Evolutionary conservation across 2,113 vertebrate genomes (phyloP).

Genomic region (Zosterops borbonicus): DNA sequence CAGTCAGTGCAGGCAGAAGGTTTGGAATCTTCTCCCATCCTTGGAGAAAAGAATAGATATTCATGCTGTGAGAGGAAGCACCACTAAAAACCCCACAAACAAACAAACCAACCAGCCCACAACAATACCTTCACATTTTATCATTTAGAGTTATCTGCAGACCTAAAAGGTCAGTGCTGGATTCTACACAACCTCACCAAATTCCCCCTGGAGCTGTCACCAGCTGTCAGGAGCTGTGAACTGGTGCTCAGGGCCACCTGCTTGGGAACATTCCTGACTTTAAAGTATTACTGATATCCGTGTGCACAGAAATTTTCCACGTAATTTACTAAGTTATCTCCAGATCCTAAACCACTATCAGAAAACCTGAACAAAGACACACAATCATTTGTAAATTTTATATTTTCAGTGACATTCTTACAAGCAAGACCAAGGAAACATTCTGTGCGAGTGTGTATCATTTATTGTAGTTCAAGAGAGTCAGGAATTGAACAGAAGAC

Average conservation of each 20-base stretch:
- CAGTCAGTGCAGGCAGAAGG: not conserved
- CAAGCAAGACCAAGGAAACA: conserved; percentile 25
- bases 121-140: not conserved
- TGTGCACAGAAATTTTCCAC: not conserved
- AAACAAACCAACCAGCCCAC: not conserved
- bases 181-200: not conserved
- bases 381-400: not conserved
- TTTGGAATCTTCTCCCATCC: not conserved
- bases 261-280: not conserved
- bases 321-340: not conserved
- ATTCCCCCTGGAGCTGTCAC: not conserved
- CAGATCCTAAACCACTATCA: not conserved
- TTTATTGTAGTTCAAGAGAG: conserved; percentile 95
- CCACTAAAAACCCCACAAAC: no score
- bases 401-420: not conserved
- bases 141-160: not conserved
- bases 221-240: not conserved
- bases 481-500: conserved; percentile 82
- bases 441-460: conserved; percentile 81
- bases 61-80: not conserved
- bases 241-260: not conserved
- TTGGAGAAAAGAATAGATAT: not conserved
- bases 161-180: not conserved
- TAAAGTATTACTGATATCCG: not conserved
- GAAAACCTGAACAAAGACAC: not conserved